phyloP scores from a whole-genome alignment of 2,797 vertebrate species.

The Calcarius lapponicus region DNA sequence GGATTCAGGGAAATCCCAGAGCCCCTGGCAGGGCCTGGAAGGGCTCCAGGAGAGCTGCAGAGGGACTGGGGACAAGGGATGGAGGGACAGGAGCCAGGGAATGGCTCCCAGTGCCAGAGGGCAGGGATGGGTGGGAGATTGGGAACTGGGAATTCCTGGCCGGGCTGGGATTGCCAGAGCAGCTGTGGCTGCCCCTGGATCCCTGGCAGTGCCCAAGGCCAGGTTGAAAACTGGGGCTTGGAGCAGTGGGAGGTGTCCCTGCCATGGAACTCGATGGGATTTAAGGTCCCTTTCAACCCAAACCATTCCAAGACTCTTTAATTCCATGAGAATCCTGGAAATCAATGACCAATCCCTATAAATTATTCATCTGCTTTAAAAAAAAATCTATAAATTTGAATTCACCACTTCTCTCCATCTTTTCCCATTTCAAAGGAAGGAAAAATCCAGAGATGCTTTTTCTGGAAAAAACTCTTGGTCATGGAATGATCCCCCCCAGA shows the following conservation, averaged over 20 bases:
- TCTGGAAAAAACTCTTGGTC: neutral
- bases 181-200: neutral
- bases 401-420: neutral
- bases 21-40: neutral
- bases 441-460: neutral
- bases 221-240: neutral
- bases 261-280: fast-evolving
- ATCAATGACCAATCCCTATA: neutral
- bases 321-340: neutral
- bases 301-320: neutral
- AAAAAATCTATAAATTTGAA: neutral
- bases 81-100: neutral
- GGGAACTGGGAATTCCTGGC: neutral
- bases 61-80: neutral
- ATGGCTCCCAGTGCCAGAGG: neutral
- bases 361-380: neutral
- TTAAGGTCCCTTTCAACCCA: neutral
- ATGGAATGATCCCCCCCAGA: fast-evolving
- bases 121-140: no score
- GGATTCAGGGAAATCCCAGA: fast-evolving
- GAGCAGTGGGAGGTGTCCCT: neutral
- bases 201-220: neutral
- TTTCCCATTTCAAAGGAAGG: neutral
- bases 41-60: neutral
- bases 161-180: neutral